phyloP scores from a whole-genome alignment of 2,888 invertebrate species.

The Diplolepis rosae region DNA sequence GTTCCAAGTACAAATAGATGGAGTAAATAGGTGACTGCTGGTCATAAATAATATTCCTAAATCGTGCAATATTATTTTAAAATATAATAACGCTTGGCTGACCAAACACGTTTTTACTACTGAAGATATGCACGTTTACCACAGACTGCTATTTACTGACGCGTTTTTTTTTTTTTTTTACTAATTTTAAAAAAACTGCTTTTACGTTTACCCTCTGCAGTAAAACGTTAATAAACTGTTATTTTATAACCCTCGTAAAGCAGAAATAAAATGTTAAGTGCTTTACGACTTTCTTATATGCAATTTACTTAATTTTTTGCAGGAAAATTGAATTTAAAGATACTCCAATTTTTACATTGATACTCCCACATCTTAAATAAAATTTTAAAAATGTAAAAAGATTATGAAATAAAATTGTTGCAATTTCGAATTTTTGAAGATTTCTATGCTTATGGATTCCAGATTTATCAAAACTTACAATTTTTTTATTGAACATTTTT shows the following conservation, averaged over 20 bases:
- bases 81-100: constrained; percentile 40
- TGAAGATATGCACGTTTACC: constrained; percentile 1
- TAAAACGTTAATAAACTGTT: not conserved
- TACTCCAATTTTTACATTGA: not conserved
- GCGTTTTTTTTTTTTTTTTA: no score
- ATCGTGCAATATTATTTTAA: not conserved
- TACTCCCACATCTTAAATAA: not conserved
- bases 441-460: no score
- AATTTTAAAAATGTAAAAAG: no score
- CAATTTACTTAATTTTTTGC: not conserved
- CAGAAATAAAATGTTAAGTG: not conserved
- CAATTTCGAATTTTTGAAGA: no score
- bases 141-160: not conserved
- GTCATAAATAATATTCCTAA: not conserved
- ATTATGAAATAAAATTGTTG: no score
- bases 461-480: no score
- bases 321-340: not conserved
- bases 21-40: not conserved
- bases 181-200: no score
- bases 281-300: not conserved
- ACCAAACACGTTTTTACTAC: constrained; percentile 47
- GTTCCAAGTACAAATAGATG: not conserved
- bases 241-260: not conserved
- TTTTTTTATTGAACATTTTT: no score
- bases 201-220: not conserved